Evolutionary conservation across 2,888 invertebrate genomes (phyloP), one percentile per base, ranked within the genome.

Genomic region (Alitta virens): DNA sequence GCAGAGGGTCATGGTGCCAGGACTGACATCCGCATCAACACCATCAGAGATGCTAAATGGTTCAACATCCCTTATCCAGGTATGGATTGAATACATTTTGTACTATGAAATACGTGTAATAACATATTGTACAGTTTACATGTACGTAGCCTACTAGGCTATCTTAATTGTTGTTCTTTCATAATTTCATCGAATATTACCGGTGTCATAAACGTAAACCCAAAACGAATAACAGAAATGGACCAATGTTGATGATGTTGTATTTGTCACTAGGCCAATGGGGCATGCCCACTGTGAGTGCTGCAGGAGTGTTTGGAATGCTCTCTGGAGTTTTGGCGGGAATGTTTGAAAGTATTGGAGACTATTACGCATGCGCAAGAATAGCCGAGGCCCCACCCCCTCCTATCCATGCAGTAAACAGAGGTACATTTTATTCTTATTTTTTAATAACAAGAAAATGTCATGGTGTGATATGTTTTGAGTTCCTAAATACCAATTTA

Each of bases 291-390:
- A 78, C 76, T 1, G 71, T 78, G 18, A 76, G 74, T 55, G 67
- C 68, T 0, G 71, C 75, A 0, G 75, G 70, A 12, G 75, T 79
- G 40, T 71, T 79, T 58, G 79, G 78, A 3, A 76, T 79, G 75
- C 46, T 78, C 24, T 73, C 79, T 0, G 79, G 75, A 1, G 72
- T 76, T 3, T 56, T 80, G 49, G 72, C 76, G 1, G 75, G 77
- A 21, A 76, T 78, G 73, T 68, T 80, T 12, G 79, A 79, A 62
- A 76, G 76, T 7, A 87, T 93, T 65, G 92, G 92, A 74, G 93
- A 94, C 80, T 94, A 94, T 82, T 92, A 92, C 60, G 92, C 92
- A n/a, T 91, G 91, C 1, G 91, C 94, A 1, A 75, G 84, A 67
- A 76, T 86, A 21, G 74, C 83, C 27, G 91, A 88, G 27, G 91